Conservation (phyloP, 2,888 invertebrate species). For the Cinara cedri region DNA sequence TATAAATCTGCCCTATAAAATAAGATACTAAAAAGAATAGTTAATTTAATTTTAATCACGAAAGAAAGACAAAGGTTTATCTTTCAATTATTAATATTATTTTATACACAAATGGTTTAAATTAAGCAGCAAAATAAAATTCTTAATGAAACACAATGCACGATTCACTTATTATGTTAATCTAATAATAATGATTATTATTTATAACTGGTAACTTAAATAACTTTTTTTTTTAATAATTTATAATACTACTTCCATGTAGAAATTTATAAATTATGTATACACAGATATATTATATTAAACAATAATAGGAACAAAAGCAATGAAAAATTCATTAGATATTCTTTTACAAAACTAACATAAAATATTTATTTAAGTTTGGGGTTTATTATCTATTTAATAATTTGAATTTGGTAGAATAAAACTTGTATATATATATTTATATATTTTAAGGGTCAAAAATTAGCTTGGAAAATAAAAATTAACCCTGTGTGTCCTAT, state of each 20-base stretch:
- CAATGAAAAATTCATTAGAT: constrained; percentile 39
- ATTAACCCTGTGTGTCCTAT: constrained; percentile 52
- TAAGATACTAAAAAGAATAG: constrained; percentile 31
- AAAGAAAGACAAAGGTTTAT: constrained; percentile 53
- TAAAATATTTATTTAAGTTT: constrained; percentile 27
- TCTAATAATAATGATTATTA: constrained; percentile 41
- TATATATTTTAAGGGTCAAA: constrained; percentile 25
- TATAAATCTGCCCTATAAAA: constrained; percentile 24
- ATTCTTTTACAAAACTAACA: constrained; percentile 36
- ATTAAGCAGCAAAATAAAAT: not conserved
- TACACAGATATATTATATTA: constrained; percentile 31
- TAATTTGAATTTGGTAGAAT: constrained; percentile 32
- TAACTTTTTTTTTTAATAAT: constrained; percentile 20
- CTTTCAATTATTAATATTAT: constrained; percentile 10
- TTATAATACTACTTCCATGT: constrained; percentile 23
- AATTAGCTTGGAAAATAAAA: constrained; percentile 34
- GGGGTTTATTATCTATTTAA: constrained; percentile 26
- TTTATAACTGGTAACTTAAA: constrained; percentile 53
- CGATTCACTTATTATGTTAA: constrained; percentile 11
- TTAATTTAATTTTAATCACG: not conserved
- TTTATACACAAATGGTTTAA: constrained; percentile 13
- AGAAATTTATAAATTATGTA: constrained; percentile 21
- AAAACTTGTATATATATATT: constrained; percentile 3
- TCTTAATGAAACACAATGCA: constrained; percentile 1
- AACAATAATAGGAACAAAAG: constrained; percentile 54